Percentiles rank a stretch among this genome's conserved stretches.
Evolutionary conservation across 1,140 invertebrate genomes (phyloP).

Genomic region (Spodoptera litura): DNA sequence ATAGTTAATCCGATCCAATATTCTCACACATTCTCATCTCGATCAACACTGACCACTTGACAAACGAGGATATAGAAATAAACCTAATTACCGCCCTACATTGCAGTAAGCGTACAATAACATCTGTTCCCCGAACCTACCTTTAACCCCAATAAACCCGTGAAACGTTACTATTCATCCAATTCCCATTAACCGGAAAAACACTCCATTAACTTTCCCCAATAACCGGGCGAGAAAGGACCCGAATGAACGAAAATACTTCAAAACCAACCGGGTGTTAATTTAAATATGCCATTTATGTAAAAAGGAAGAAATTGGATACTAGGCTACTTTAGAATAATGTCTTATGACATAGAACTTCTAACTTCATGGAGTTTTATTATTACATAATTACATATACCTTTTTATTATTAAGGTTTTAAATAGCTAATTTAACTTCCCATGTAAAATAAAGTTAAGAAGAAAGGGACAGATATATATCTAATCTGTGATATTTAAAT

Average conservation of each 20-base stretch:
- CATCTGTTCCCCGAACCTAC: slow-evolving; percentile 14
- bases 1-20: too few relatives aligned
- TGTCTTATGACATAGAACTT: too few relatives aligned
- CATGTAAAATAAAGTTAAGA: too few relatives aligned
- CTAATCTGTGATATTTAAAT: too few relatives aligned
- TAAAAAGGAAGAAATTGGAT: neutral
- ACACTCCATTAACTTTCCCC: slow-evolving; percentile 28
- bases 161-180: slow-evolving; percentile 29
- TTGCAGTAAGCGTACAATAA: neutral
- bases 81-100: neutral
- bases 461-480: too few relatives aligned
- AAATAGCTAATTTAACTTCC: too few relatives aligned
- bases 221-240: slow-evolving; percentile 15
- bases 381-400: too few relatives aligned
- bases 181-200: slow-evolving; percentile 31
- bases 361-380: too few relatives aligned
- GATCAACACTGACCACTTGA: neutral
- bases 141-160: slow-evolving; percentile 21
- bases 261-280: slow-evolving; percentile 8
- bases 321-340: neutral
- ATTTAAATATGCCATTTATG: slow-evolving; percentile 24
- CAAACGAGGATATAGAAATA: neutral
- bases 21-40: too few relatives aligned
- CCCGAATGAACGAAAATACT: slow-evolving; percentile 14
- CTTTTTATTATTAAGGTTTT: too few relatives aligned